phyloP scores from a whole-genome alignment of 2,888 invertebrate species.

The Ormia ochracea region DNA sequence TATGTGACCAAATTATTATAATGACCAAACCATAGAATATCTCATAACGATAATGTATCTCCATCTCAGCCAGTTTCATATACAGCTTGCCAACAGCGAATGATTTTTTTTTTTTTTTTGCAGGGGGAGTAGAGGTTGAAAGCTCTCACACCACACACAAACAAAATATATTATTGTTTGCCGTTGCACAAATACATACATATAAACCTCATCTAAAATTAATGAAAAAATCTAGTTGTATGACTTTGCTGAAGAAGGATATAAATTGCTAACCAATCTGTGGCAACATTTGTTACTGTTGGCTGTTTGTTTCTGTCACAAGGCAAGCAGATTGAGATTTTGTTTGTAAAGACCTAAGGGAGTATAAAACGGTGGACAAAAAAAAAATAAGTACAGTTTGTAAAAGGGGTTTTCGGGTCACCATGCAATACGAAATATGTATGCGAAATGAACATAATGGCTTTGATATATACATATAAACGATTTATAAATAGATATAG shows the following conservation, averaged over 20 bases:
- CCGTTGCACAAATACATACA: not conserved
- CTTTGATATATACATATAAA: too few relatives aligned
- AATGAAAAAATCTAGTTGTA: slow-evolving; percentile 64
- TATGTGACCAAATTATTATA: slow-evolving; percentile 51
- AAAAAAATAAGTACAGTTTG: slow-evolving; percentile 25
- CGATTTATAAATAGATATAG: too few relatives aligned
- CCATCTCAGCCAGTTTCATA: not conserved
- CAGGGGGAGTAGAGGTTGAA: not conserved
- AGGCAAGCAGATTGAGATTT: slow-evolving; percentile 33
- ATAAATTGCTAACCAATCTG: slow-evolving; percentile 17
- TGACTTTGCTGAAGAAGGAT: not conserved
- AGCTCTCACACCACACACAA: not conserved
- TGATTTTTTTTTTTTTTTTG: not conserved
- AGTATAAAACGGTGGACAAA: not conserved
- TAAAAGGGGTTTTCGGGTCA: too few relatives aligned
- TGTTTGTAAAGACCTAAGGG: too few relatives aligned
- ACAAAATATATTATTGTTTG: slow-evolving; percentile 28
- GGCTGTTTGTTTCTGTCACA: not conserved
- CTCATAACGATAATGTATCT: too few relatives aligned
- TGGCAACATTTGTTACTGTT: slow-evolving; percentile 51
- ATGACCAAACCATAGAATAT: slow-evolving; percentile 20
- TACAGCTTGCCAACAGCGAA: slow-evolving; percentile 18
- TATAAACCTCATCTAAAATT: slow-evolving; percentile 64
- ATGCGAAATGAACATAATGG: too few relatives aligned
- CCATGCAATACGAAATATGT: too few relatives aligned